These are phyloP conservation scores for Agrenia bidenticulata DNA, from an alignment of 2,888 invertebrate species.

Conservation along the genomic window DNA sequence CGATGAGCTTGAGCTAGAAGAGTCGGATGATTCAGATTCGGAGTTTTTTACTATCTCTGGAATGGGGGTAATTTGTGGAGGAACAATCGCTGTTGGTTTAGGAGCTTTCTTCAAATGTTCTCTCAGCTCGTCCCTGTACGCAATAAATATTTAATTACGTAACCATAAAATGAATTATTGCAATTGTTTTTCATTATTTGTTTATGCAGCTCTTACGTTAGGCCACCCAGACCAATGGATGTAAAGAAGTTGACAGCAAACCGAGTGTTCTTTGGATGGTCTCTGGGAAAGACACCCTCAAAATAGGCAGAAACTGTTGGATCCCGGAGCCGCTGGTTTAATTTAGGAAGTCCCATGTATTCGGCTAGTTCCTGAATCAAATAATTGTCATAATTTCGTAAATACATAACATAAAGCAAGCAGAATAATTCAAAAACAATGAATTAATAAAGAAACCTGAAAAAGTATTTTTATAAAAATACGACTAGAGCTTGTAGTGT, in stretches of 20 bases:
- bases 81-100: slow-evolving; percentile 60
- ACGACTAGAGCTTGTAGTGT: slow-evolving; percentile 94
- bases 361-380: slow-evolving; percentile 77
- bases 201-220: slow-evolving; percentile 66
- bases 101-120: slow-evolving; percentile 82
- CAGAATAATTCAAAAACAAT: not conserved
- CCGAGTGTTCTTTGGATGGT: slow-evolving; percentile 92
- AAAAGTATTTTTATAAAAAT: slow-evolving; percentile 98
- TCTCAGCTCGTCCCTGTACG: slow-evolving; percentile 72
- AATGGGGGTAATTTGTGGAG: slow-evolving; percentile 51
- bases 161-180: not conserved
- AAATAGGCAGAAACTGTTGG: slow-evolving; percentile 82
- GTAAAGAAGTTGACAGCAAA: slow-evolving; percentile 99
- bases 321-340: slow-evolving; percentile 88
- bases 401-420: not conserved
- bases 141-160: slow-evolving; percentile 38
- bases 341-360: slow-evolving; percentile 89
- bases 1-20: slow-evolving; percentile 17
- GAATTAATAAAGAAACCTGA: slow-evolving; percentile 58
- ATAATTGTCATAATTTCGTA: slow-evolving; percentile 8
- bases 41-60: slow-evolving; percentile 15
- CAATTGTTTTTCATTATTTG: slow-evolving; percentile 1
- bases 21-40: slow-evolving; percentile 17
- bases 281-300: slow-evolving; percentile 88
- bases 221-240: slow-evolving; percentile 91